A percentile compares a stretch with the other conserved stretches of the same genome.
phyloP scores from a whole-genome alignment of 2,113 vertebrate species.

The Cynopterus brachyotis region DNA sequence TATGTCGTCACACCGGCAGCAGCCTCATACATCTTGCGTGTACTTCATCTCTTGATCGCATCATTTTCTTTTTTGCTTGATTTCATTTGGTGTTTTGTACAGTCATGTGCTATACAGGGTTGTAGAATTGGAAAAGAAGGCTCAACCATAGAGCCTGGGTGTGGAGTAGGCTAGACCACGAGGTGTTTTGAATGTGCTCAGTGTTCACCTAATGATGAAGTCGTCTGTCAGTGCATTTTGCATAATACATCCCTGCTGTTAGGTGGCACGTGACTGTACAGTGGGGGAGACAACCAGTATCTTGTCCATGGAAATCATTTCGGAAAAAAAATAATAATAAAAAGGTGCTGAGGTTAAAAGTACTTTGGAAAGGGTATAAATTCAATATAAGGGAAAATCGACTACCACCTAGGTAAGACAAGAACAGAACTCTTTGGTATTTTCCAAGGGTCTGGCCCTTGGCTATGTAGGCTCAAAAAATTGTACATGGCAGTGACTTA shows the following conservation, averaged over 20 bases:
- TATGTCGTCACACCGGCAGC: background rate
- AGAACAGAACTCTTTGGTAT: background rate
- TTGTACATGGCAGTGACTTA: background rate
- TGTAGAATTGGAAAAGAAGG: background rate
- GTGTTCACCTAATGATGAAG: background rate
- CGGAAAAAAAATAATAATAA: background rate
- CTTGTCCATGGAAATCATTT: background rate
- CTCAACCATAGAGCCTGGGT: background rate
- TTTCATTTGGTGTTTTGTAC: background rate
- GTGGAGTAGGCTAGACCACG: background rate
- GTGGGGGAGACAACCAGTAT: background rate
- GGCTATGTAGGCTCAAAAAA: background rate
- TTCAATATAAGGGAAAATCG: background rate
- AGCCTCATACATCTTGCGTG: background rate
- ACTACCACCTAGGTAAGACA: background rate
- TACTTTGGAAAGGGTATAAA: background rate
- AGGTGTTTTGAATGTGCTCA: too few species aligned
- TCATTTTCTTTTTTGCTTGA: background rate
- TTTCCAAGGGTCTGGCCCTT: background rate
- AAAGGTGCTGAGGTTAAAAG: background rate
- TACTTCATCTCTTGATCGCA: background rate
- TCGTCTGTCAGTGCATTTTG: background rate
- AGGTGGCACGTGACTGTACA: too few species aligned
- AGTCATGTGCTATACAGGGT: background rate
- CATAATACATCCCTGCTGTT: too few species aligned